Percentiles rank a stretch among this genome's conserved stretches.
Conservation (phyloP, 2,888 invertebrate genomes). For the Chirona hameri region DNA sequence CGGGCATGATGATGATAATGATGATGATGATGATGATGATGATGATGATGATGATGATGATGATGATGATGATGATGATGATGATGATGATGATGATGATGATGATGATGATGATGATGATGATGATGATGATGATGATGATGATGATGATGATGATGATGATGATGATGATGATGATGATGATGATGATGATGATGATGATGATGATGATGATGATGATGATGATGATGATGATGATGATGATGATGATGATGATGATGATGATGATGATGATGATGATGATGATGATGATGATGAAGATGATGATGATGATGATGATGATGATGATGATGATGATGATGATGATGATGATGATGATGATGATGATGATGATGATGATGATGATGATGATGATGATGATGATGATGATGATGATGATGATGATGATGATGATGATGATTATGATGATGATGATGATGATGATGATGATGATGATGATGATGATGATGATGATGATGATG, state of each 20-base stretch:
- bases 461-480: too few relatives aligned
- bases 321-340: constrained; percentile 11
- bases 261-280: constrained; percentile 22
- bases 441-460: too few relatives aligned
- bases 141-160: constrained; percentile 10
- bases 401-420: too few relatives aligned
- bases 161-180: constrained; percentile 10
- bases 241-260: constrained; percentile 22
- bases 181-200: constrained; percentile 22
- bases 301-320: constrained; percentile 10
- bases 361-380: constrained; percentile 22
- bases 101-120: constrained; percentile 22
- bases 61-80: too few relatives aligned
- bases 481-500: too few relatives aligned
- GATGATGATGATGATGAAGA: background rate
- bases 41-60: too few relatives aligned
- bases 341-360: constrained; percentile 6
- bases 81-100: constrained; percentile 22
- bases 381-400: background rate
- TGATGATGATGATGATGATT: too few relatives aligned
- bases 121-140: constrained; percentile 9
- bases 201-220: constrained; percentile 22
- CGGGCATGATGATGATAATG: too few relatives aligned
- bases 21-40: too few relatives aligned
- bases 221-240: constrained; percentile 22